Evolutionary conservation across 2,113 vertebrate species (phyloP).

Genomic region (Mixornis gularis): DNA sequence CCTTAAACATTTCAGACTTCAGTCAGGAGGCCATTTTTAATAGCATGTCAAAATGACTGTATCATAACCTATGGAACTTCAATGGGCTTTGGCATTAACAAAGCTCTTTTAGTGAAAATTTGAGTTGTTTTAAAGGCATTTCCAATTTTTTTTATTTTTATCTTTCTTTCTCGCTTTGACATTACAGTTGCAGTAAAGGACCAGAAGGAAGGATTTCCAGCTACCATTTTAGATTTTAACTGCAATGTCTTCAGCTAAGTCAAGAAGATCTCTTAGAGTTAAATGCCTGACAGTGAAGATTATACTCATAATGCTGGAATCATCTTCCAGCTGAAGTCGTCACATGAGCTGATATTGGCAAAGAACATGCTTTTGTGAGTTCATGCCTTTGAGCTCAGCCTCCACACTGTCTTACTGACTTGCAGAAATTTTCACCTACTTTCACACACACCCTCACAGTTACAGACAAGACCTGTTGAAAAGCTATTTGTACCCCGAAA

Average conservation of each 20-base stretch:
- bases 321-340: neutral
- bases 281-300: neutral
- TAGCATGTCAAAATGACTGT: neutral
- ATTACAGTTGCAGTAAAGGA: neutral
- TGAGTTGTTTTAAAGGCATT: neutral
- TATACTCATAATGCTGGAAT: neutral
- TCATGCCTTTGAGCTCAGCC: rapidly evolving
- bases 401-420: neutral
- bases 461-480: neutral
- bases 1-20: neutral
- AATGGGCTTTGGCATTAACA: neutral
- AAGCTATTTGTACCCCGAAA: neutral
- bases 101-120: neutral
- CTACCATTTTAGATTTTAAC: neutral
- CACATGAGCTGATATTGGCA: neutral
- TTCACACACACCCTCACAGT: neutral
- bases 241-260: neutral
- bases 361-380: rapidly evolving
- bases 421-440: neutral
- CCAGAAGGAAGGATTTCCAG: neutral
- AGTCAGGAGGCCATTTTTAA: neutral
- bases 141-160: neutral
- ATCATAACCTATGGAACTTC: neutral
- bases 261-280: neutral
- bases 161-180: neutral